phyloP scores from a whole-genome alignment of 53 echinoderm and acorn worm genomes.

The Glandiceps talaboti region DNA sequence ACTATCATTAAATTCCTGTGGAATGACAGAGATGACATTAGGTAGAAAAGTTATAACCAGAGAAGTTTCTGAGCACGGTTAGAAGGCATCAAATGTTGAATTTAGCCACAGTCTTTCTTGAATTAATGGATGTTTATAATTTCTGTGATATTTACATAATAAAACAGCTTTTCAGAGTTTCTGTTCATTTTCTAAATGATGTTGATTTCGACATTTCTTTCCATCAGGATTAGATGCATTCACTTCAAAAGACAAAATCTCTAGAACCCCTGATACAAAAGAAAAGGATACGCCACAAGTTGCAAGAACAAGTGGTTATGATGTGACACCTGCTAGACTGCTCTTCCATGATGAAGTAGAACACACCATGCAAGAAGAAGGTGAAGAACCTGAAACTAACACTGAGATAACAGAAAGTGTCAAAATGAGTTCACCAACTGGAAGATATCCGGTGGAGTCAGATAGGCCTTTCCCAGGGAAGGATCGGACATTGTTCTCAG shows the following conservation, averaged over 20 bases:
- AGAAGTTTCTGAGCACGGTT: no score
- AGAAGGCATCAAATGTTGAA: no score
- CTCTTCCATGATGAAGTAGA: not conserved
- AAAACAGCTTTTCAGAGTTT: no score
- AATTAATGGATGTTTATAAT: no score
- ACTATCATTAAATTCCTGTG: no score
- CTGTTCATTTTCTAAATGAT: no score
- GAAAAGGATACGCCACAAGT: not conserved
- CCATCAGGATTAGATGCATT: slow-evolving; percentile 61
- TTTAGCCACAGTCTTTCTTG: no score
- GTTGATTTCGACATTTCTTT: no score
- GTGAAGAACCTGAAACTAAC: not conserved
- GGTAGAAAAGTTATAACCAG: no score
- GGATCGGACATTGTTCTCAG: not conserved
- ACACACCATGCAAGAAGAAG: not conserved
- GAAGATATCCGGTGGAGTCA: not conserved
- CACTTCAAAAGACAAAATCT: slow-evolving; percentile 61
- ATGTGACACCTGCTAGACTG: not conserved
- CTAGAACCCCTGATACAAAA: slow-evolving; percentile 29
- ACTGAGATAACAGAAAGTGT: not conserved
- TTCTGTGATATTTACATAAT: no score
- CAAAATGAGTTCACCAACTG: no score
- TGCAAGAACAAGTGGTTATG: not conserved
- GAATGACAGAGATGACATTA: no score
- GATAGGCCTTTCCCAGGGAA: not conserved